These are phyloP conservation scores for Dissostichus mawsoni DNA, from an alignment of 2,113 vertebrate species.

Conservation along the genomic window DNA sequence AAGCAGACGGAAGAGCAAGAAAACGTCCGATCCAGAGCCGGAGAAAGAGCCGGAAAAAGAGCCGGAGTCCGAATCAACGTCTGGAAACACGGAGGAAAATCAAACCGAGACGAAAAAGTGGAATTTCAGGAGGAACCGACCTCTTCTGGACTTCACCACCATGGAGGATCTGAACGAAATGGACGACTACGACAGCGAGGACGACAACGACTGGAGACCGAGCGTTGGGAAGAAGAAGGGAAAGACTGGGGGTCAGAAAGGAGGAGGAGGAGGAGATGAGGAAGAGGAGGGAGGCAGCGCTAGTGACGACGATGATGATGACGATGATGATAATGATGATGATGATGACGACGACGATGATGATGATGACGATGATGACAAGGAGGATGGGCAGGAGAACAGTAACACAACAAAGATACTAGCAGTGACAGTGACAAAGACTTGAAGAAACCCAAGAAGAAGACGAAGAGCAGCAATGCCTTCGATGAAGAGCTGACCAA, in stretches of 20 bases:
- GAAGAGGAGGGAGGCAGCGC: slow-evolving; percentile 88
- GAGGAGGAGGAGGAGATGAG: slow-evolving; percentile 81
- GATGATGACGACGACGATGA: slow-evolving; percentile 88
- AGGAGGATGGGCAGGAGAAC: slow-evolving; percentile 82
- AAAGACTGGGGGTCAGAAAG: slow-evolving; percentile 85
- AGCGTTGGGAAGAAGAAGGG: slow-evolving; percentile 90
- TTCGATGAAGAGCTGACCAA: slow-evolving; percentile 98
- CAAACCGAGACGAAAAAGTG: slow-evolving; percentile 95
- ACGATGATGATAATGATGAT: slow-evolving; percentile 81
- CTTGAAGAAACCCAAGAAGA: slow-evolving; percentile 89
- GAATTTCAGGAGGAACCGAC: slow-evolving; percentile 96
- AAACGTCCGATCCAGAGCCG: slow-evolving; percentile 76
- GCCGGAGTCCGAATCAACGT: slow-evolving; percentile 15
- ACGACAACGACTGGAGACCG: slow-evolving; percentile 98
- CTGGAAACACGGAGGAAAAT: slow-evolving; percentile 83
- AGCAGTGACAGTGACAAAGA: slow-evolving; percentile 90
- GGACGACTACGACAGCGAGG: slow-evolving; percentile 98
- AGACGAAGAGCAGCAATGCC: slow-evolving; percentile 87
- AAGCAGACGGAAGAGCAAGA: slow-evolving; percentile 83
- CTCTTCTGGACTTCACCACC: slow-evolving; percentile 94
- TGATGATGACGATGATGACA: slow-evolving; percentile 80
- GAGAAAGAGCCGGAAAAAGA: neutral
- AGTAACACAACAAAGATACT: slow-evolving; percentile 82
- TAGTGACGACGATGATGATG: slow-evolving; percentile 81
- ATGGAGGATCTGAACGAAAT: slow-evolving; percentile 98